A percentile compares a stretch with the other conserved stretches of the same genome.
Conservation (phyloP, 1,140 invertebrate species). For the Ridgeia piscesae region DNA sequence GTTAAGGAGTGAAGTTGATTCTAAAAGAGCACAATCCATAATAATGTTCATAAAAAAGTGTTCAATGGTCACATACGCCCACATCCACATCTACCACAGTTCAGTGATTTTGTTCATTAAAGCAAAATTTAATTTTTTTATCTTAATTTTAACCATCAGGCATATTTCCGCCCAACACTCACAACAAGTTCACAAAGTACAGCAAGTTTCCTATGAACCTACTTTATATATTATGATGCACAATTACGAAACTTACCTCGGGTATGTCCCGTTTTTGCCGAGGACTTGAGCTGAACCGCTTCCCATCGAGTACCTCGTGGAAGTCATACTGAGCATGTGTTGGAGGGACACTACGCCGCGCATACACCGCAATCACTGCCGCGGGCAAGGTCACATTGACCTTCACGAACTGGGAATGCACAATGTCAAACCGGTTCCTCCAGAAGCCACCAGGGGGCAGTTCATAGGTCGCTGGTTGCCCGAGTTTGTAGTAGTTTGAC, state of each 20-base stretch:
- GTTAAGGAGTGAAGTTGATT: no score
- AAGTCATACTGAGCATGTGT: slow-evolving; percentile 95
- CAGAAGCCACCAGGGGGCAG: slow-evolving; percentile 91
- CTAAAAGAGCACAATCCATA: no score
- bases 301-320: slow-evolving; percentile 88
- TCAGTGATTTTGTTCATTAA: no score
- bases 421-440: slow-evolving; percentile 90
- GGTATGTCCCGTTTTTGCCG: not conserved
- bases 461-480: slow-evolving; percentile 54
- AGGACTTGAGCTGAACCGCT: slow-evolving; percentile 48
- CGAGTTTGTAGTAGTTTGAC: slow-evolving; percentile 10
- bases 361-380: slow-evolving; percentile 90
- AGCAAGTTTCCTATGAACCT: not conserved
- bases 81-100: no score
- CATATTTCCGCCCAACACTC: not conserved
- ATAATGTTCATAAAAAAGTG: no score
- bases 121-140: not conserved
- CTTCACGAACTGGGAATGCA: slow-evolving; percentile 71
- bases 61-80: not conserved
- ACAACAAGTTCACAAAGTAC: not conserved
- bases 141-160: not conserved
- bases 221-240: not conserved
- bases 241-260: not conserved
- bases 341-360: slow-evolving; percentile 86
- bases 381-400: slow-evolving; percentile 92